Conservation (phyloP, 2,113 vertebrate genomes). For the Chlorodrepanis virens region DNA sequence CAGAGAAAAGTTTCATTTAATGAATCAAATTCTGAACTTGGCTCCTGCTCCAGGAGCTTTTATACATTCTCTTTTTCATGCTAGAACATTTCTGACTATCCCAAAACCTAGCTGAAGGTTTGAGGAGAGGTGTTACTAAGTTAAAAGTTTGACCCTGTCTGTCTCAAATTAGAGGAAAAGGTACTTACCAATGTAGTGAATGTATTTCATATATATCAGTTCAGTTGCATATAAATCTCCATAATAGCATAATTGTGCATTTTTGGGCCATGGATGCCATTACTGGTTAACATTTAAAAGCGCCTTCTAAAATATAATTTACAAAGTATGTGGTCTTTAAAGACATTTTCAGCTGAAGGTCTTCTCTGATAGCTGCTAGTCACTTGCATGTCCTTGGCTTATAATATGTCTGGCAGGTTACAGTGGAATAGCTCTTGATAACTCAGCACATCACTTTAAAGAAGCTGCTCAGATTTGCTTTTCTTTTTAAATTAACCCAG, state of each 20-base stretch:
- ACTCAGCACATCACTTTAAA: not conserved
- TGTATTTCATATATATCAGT: not conserved
- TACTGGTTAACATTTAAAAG: not conserved
- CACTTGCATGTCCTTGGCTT: not conserved
- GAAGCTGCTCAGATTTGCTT: not conserved
- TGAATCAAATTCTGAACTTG: not conserved
- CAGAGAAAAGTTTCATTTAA: not conserved
- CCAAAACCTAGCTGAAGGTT: not conserved
- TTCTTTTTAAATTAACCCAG: not conserved
- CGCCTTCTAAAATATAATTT: not conserved
- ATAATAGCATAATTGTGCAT: not conserved
- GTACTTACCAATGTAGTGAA: not conserved
- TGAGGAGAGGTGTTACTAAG: not conserved
- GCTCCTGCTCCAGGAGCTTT: not conserved
- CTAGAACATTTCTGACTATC: not conserved
- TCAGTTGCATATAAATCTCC: not conserved
- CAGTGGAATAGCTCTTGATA: not conserved
- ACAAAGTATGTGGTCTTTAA: not conserved
- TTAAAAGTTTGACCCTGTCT: not conserved
- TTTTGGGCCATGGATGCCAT: not conserved
- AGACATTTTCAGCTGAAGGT: not conserved
- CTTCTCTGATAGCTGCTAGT: not conserved
- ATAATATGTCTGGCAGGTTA: not conserved
- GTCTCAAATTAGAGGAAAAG: not conserved
- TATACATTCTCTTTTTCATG: not conserved